Base-by-base conservation (phyloP, 1,140 invertebrate species). In the Psilanteris sp. region DNA sequence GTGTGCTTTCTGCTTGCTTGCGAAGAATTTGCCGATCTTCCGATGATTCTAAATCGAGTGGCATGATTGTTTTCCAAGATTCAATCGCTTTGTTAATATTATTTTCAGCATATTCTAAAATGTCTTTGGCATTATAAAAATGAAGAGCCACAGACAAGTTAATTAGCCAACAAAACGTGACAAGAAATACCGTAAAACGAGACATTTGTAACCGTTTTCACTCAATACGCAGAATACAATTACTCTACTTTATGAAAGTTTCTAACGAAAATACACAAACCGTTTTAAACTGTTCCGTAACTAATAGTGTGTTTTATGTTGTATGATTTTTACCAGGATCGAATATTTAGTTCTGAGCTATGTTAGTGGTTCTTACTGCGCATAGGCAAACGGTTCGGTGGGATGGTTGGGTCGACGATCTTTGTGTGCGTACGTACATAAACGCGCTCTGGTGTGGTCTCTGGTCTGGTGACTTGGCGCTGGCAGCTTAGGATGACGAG, bases 21-120 rank as follows among this genome's bases (percentile, higher is more conserved):
- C 91, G 78, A 11, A 92, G 78, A 0, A 92, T 91, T 43, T 91
- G 84, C 9, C 91, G 87, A 1, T 89, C 81, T 6, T 91, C 89
- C 7, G 90, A 88, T 5, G 34, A 16, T 0, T 8, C 24, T 2
- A 14, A n/a, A 13, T 39, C 27, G 2, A 18, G 11, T 3, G 34
- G 29, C 2, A 54, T n/a, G 3, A 9, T 16, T 5, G 1, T 27
- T 4, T 29, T 7, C 29, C 79, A 92, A 1, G 91, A 90, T 50
- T 91, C 91, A 0, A 92, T 77, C 5, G 91, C 81, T 0, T 91
- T 89, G 2, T 89, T 87, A 1, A 90, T 83, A 1, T 93, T 88
- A 43, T 92, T 91, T 37, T 91, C 91, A 5, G 90, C 89, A 3
- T 93, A 85, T 66, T 89, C 86, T 0, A 94, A 71, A 0, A 93